Evolutionary conservation across 1,140 invertebrate genomes (phyloP), one percentile per base, ranked within the genome.

Genomic region (Papilio xuthus): DNA sequence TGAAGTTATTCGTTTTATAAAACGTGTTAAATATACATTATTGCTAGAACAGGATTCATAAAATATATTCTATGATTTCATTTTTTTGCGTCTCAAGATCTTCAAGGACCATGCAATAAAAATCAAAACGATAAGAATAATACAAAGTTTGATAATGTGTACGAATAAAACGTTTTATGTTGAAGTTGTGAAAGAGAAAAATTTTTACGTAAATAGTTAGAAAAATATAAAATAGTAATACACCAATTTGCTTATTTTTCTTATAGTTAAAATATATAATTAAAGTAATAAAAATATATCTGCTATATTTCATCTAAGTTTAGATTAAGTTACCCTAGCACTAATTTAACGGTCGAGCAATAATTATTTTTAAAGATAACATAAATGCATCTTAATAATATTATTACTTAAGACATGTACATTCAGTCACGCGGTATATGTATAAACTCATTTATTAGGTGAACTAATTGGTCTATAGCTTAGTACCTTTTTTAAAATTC

Each of bases 51-150:
- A 28, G 12, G 60, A 67, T 67, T 32, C 26, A 32, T 32, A 28
- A 67, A 67, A 67, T 67, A 67, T 67, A 67, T 67, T 67, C 26
- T 28, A 15, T 28, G 26, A 63, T 60, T 53, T 53, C 18, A 53
- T 20, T 56, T 26, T 60, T 60, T 28, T 67, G 23, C 12, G 60
- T 67, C 13, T 67, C 60, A 67, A 67, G 28, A 67, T 67, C 0
- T 26, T 60, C 56, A 60, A 60, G 23, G 56, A 60, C 13, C 23
- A 37, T 37, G 20, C 9, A 26, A 60, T 23, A 60, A 12, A 60
- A 10, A 2, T 7, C 2, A 20, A 60, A 60, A 2, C n/a, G 18
- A 2, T 20, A 56, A 56, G 6, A 56, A 56, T 56, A 56, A 56
- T 56, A 37, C 32, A 37, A 37, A 56, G 18, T 56, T 23, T 23